These are phyloP conservation scores for Andrena trimmerana DNA, from an alignment of 2,888 invertebrate genomes.

Conservation along the genomic window DNA sequence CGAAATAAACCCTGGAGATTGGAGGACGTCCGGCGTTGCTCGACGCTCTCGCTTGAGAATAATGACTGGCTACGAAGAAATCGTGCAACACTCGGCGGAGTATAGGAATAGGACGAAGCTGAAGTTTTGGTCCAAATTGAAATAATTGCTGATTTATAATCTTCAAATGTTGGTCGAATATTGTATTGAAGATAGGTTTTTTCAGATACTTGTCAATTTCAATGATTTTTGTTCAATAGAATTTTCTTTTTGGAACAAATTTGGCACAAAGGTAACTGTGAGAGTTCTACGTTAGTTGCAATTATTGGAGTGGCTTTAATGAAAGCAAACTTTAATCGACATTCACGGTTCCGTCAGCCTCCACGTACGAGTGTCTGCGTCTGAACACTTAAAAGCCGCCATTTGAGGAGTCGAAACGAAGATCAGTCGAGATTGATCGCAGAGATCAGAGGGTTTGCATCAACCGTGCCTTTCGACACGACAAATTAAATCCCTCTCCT, in stretches of 20 bases:
- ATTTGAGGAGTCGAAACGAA: constrained; percentile 39
- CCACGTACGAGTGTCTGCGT: not conserved
- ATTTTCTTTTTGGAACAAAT: too few relatives aligned
- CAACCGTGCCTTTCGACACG: constrained; percentile 63
- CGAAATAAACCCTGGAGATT: constrained; percentile 58
- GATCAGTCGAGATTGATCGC: constrained; percentile 52
- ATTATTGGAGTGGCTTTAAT: not conserved
- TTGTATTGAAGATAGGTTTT: not conserved
- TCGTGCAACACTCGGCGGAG: not conserved
- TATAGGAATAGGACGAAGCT: too few relatives aligned
- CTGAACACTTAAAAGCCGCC: constrained; percentile 33
- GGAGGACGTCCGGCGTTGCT: constrained; percentile 30
- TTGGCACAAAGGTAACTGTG: too few relatives aligned
- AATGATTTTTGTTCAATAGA: too few relatives aligned
- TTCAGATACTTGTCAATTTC: not conserved
- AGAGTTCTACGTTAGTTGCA: too few relatives aligned
- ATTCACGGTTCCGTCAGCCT: not conserved
- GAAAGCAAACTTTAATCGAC: not conserved
- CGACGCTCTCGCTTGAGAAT: not conserved
- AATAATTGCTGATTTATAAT: not conserved
- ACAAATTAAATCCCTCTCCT: constrained; percentile 70
- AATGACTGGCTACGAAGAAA: not conserved
- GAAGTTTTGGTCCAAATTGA: too few relatives aligned
- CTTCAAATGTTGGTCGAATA: not conserved
- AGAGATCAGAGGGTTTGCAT: constrained; percentile 66